Evolutionary conservation across 2,797 vertebrate species (phyloP), one percentile per base, ranked within the genome.

Genomic region (Helicolenus hilgendorfi): DNA sequence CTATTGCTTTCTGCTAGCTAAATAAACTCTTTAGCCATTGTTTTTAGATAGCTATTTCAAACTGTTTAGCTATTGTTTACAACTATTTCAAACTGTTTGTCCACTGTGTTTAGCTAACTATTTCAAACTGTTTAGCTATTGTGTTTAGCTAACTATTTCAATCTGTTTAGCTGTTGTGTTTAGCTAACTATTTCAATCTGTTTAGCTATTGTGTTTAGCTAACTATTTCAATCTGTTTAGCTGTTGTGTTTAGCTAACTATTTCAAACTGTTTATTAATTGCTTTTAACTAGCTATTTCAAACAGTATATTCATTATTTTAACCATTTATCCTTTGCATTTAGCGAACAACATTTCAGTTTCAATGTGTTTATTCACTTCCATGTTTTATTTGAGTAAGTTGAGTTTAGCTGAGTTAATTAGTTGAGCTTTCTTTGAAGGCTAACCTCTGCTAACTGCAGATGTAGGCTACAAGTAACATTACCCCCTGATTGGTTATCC

Each of bases 21-120:
- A 0, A 45, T 18, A 18, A 45, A 45, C 0, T 0, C 2, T 45
- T 45, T 45, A 0, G 14, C 6, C 15, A 45, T 41, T 41, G 38
- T 41, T 41, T 45, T 45, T 45, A 45, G 14, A 15, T 45, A 45
- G 3, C 15, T 45, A 15, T 45, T 45, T 45, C 41, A 15, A 45
- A 45, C 15, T 18, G 41, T 41, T 38, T 38, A 31, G 29, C 29
- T 31, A 31, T 31, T 31, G 29, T 31, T 31, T 31, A 31, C 29
- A 38, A 0, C 36, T 38, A 38, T 36, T 36, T 36, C 35, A 36
- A 36, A 41, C 38, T 14, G 38, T 41, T 41, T 41, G 0, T 41
- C 41, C 6, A 41, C 10, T 36, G 35, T 38, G 11, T 13, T 45
- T 45, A 45, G 31, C 4, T 31, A 31, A 31, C 31, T 31, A 31